Base-by-base conservation (phyloP, 2,888 invertebrate species). In the Keiferia lycopersicella region DNA sequence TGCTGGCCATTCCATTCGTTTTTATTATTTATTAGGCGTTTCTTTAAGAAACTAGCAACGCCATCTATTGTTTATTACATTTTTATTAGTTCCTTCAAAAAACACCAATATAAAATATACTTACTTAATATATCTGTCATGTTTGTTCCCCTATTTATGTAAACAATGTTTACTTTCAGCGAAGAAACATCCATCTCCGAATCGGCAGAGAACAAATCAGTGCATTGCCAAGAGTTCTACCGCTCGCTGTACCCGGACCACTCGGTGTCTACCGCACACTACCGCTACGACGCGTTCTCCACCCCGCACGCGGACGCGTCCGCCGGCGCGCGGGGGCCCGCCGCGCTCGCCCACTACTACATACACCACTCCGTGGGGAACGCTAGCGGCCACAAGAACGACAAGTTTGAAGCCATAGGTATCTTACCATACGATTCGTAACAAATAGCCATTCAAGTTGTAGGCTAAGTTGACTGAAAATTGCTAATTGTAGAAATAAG, bases 221-320 rank as follows among this genome's bases (percentile, higher is more conserved):
- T 80, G 4, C 76, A 81, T 69, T 80, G 81, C 66, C 85, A 78
- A 51, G 88, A 90, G 81, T 90, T 88, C 82, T 91, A 91, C 78
- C 81, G 74, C 39, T 73, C 79, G 0, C 71, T 91, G 61, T 87
- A 90, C 77, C 78, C 80, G 10, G 75, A 76, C 60, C 79, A 79
- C 69, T 63, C 20, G 22, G 71, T 74, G 39, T 76, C 80, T 0
- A 38, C 45, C 57, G 57, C 64, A 34, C 69, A 80, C 73, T 86
- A 84, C 77, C 67, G 73, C 59, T 89, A 90, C 80, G 84, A 83
- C 59, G 74, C 83, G 39, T 89, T 89, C 81, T 75, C 85, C 4
- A 68, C 75, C 1, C 80, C 81, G 1, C 75, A 78, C 67, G 66
- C 69, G 26, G 74, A 77, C 51, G 78, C 71, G 2, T 73, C 68